A percentile compares a stretch with the other conserved stretches of the same genome.
These are phyloP conservation scores for Hirtodrosophila confusa DNA, from an alignment of 2,888 invertebrate genomes.

Conservation along the genomic window DNA sequence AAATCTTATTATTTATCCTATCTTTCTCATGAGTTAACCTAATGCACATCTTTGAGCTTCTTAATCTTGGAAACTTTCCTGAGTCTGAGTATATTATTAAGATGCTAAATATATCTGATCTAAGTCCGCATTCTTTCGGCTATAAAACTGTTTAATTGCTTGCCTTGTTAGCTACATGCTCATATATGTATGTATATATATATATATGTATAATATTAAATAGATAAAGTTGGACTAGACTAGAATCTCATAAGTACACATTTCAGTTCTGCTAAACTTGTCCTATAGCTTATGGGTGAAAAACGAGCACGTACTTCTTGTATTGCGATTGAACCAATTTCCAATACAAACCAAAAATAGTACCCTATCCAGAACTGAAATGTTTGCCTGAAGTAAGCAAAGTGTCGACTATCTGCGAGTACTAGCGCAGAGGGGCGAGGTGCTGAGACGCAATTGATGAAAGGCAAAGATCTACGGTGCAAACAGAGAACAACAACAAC, in stretches of 20 bases:
- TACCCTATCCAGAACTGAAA: constrained; percentile 16
- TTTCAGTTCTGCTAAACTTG: no score
- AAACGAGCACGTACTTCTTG: not conserved
- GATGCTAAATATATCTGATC: not conserved
- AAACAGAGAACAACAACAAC: constrained; percentile 21
- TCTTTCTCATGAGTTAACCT: no score
- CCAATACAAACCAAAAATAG: constrained; percentile 15
- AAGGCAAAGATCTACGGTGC: constrained; percentile 59
- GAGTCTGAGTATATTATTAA: no score
- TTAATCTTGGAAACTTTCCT: no score
- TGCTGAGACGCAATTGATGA: constrained; percentile 68
- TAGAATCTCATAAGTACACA: not conserved
- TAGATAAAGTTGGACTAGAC: not conserved
- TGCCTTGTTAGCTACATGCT: no score
- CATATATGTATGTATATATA: no score
- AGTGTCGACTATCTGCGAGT: constrained; percentile 10
- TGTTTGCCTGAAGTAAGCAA: constrained; percentile 32
- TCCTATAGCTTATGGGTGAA: not conserved
- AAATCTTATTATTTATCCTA: no score
- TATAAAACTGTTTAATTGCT: not conserved
- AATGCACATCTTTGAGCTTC: no score
- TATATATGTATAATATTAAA: no score
- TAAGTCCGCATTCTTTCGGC: constrained; percentile 7
- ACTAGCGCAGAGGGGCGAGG: constrained; percentile 15
- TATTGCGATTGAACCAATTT: constrained; percentile 14